phyloP scores from a whole-genome alignment of 2,113 vertebrate genomes.

The Hyperopisus bebe region DNA sequence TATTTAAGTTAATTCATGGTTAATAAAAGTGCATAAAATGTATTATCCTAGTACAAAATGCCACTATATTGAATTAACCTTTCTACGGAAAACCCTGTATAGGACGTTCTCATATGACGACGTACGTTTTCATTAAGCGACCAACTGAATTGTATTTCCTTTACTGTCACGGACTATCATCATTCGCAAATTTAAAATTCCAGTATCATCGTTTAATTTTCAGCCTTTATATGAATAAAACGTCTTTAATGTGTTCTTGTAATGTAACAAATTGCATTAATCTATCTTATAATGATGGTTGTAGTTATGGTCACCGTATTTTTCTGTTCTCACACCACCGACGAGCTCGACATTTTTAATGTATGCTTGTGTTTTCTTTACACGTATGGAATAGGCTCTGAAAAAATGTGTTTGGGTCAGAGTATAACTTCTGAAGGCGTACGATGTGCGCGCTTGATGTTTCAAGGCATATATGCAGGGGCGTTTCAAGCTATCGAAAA shows the following conservation, averaged over 20 bases:
- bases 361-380: not conserved
- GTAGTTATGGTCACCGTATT: not conserved
- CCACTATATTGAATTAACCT: not conserved
- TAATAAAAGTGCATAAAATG: not conserved
- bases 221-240: not conserved
- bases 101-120: not conserved
- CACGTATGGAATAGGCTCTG: conserved; percentile 36
- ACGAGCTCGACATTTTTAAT: not conserved
- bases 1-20: not conserved
- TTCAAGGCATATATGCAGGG: not conserved
- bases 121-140: not conserved
- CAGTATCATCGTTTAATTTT: not conserved
- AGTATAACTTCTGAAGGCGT: conserved; percentile 1
- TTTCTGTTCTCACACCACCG: not conserved
- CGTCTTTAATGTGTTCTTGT: not conserved
- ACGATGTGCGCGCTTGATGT: conserved; percentile 1
- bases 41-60: not conserved
- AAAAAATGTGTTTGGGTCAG: conserved; percentile 36
- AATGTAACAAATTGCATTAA: not conserved
- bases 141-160: not conserved
- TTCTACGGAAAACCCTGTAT: not conserved
- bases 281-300: not conserved
- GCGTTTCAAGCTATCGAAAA: too few species aligned
- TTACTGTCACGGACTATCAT: not conserved
- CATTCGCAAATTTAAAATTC: not conserved